A percentile compares a stretch with the other conserved stretches of the same genome.
Evolutionary conservation across 1,140 invertebrate species (phyloP).

Genomic region (Branchinecta lindahli): DNA sequence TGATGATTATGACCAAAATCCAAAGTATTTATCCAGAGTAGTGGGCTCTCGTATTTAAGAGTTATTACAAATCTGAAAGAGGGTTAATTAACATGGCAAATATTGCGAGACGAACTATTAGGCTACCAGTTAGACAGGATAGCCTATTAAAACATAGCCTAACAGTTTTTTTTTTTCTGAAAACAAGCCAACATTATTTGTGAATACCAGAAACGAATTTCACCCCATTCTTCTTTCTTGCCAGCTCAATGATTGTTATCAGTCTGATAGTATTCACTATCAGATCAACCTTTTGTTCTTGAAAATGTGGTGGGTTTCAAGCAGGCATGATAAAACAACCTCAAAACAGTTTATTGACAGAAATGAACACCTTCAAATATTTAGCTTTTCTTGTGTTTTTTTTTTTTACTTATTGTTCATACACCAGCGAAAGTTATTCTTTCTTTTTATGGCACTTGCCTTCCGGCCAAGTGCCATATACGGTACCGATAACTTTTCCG

Average conservation of each 20-base stretch:
- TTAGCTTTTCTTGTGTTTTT: not conserved
- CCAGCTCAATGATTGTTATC: not conserved
- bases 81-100: no score
- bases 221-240: no score
- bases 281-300: not conserved
- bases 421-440: not conserved
- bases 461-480: not conserved
- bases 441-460: not conserved
- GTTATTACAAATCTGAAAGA: no score
- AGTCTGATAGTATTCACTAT: not conserved
- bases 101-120: no score
- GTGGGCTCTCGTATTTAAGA: no score
- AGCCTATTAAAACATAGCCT: no score
- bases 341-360: not conserved
- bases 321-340: not conserved
- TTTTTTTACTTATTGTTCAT: not conserved
- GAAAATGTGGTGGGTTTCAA: not conserved
- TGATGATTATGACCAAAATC: no score
- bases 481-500: not conserved
- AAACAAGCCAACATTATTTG: no score
- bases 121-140: no score
- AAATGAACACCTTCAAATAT: not conserved
- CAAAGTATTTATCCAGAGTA: no score
- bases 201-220: no score
- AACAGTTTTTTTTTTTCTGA: no score